phyloP scores from a whole-genome alignment of 2,797 vertebrate genomes.

The Threskiornis aethiopicus region DNA sequence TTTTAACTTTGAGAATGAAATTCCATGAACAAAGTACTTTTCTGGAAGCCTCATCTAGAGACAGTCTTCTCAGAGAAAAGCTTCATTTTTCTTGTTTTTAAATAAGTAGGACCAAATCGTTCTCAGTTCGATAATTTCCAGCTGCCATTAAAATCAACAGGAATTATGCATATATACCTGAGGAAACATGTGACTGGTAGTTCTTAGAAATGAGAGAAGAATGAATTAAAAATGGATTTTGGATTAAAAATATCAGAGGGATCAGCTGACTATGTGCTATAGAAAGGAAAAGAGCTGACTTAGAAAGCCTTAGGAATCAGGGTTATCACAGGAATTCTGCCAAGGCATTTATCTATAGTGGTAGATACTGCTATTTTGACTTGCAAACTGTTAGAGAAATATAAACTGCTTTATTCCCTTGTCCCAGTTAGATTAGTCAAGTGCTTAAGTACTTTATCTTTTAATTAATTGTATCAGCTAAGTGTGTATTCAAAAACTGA shows the following conservation, averaged over 20 bases:
- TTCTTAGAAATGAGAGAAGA: not conserved
- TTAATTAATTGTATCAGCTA: constrained; percentile 68
- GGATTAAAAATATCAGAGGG: not conserved
- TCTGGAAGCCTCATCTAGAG: not conserved
- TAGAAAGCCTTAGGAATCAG: constrained; percentile 2
- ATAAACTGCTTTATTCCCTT: constrained; percentile 41
- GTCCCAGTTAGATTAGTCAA: constrained; percentile 39
- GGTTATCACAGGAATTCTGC: constrained; percentile 17
- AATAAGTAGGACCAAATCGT: not conserved
- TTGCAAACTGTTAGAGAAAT: constrained; percentile 3
- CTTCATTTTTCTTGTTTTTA: not conserved
- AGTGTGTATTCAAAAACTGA: constrained; percentile 51
- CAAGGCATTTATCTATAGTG: not conserved
- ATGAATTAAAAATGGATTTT: constrained; percentile 31
- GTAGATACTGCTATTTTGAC: constrained; percentile 29
- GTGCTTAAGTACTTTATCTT: constrained; percentile 55
- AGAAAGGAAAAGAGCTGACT: constrained; percentile 33
- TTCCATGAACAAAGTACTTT: not conserved
- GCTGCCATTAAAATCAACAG: not conserved
- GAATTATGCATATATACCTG: not conserved
- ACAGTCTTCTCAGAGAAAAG: not conserved
- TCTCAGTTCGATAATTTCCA: not conserved
- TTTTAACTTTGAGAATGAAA: not conserved
- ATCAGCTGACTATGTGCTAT: not conserved
- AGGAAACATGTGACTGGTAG: not conserved